These are phyloP conservation scores for Protonemura montana DNA, from an alignment of 2,888 invertebrate species.

Conservation along the genomic window DNA sequence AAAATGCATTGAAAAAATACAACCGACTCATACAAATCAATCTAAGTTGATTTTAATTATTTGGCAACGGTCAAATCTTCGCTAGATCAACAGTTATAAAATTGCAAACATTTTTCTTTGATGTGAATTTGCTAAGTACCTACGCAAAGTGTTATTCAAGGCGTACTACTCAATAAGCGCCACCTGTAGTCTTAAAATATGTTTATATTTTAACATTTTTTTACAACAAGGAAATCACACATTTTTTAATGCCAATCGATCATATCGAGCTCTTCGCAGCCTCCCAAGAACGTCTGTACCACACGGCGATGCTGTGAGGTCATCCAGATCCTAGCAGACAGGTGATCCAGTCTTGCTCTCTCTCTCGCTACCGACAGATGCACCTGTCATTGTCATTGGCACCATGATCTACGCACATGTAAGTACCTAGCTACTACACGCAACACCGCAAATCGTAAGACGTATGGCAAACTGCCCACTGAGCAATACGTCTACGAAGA, in stretches of 20 bases:
- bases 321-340: conserved; percentile 9
- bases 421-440: neutral
- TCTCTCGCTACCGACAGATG: neutral
- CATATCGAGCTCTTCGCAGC: neutral
- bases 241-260: neutral
- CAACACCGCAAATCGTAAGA: neutral
- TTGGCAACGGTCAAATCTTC: neutral
- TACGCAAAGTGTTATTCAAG: neutral
- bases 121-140: neutral
- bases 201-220: neutral
- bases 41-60: neutral
- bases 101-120: too few species aligned
- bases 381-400: conserved; percentile 27
- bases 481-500: neutral
- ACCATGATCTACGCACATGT: neutral
- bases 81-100: neutral
- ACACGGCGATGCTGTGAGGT: neutral
- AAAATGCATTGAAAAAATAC: neutral
- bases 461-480: neutral
- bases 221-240: neutral
- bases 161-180: neutral
- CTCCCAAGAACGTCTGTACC: neutral
- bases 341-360: neutral
- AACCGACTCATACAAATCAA: neutral
- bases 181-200: neutral